Evolutionary conservation across 2,113 vertebrate genomes (phyloP).

Genomic region (Neofelis nebulosa): DNA sequence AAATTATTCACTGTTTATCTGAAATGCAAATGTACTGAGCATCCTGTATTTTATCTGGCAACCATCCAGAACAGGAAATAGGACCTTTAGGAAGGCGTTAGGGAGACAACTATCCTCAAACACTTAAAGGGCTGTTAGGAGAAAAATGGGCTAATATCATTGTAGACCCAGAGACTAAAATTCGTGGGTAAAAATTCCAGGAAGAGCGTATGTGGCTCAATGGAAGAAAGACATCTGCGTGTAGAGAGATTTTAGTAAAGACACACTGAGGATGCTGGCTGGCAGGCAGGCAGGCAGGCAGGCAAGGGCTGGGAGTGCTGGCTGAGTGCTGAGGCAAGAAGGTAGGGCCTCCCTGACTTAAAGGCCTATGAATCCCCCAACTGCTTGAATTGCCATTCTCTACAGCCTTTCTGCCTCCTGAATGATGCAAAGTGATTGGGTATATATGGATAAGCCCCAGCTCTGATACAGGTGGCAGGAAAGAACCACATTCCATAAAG

Average conservation of each 20-base stretch:
- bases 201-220: background rate
- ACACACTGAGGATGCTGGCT: background rate
- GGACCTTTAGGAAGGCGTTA: background rate
- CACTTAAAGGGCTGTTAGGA: background rate
- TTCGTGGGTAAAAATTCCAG: background rate
- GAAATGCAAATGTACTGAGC: background rate
- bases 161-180: background rate
- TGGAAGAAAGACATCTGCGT: background rate
- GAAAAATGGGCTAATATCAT: conserved; percentile 7
- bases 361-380: background rate
- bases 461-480: background rate
- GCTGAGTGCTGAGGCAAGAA: background rate
- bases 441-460: background rate
- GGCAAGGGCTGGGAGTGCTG: background rate
- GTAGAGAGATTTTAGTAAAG: background rate
- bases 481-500: background rate
- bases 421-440: background rate
- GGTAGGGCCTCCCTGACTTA: background rate
- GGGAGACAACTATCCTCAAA: background rate
- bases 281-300: background rate
- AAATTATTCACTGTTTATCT: background rate
- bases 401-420: background rate
- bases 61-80: background rate
- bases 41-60: conserved; percentile 3
- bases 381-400: background rate